A percentile compares a stretch with the other conserved stretches of the same genome.
phyloP scores from a whole-genome alignment of 1,140 invertebrate species.

The Nylanderia fulva region DNA sequence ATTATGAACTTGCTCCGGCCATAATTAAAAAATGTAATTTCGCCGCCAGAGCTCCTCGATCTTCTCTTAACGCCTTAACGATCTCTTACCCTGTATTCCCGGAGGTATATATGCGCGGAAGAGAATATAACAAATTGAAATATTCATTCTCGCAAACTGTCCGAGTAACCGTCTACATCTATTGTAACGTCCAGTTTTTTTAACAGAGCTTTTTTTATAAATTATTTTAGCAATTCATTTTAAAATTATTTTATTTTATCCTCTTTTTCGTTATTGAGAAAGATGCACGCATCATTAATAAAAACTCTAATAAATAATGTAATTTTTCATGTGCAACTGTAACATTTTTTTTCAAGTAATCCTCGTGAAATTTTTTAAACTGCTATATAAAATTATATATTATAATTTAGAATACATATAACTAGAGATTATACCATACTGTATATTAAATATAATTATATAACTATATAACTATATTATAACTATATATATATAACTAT shows the following conservation, averaged over 20 bases:
- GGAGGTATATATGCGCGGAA: slow-evolving; percentile 32
- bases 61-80: slow-evolving; percentile 71
- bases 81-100: slow-evolving; percentile 68
- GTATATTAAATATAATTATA: too few species aligned
- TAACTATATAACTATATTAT: too few species aligned
- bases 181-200: not conserved
- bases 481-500: too few species aligned
- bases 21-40: slow-evolving; percentile 85
- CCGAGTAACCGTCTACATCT: slow-evolving; percentile 14
- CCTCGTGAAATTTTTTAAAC: not conserved
- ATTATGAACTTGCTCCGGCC: slow-evolving; percentile 83
- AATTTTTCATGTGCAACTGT: too few species aligned
- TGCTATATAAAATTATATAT: too few species aligned
- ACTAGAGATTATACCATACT: too few species aligned
- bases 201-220: too few species aligned
- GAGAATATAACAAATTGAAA: slow-evolving; percentile 49
- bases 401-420: too few species aligned
- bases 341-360: too few species aligned
- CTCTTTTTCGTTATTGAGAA: not conserved
- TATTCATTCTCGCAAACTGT: slow-evolving; percentile 37
- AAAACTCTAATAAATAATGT: too few species aligned
- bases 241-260: slow-evolving; percentile 3
- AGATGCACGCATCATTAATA: not conserved
- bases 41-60: slow-evolving; percentile 71
- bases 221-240: too few species aligned